Percentiles rank a stretch among this genome's conserved stretches.
Evolutionary conservation across 2,797 vertebrate species (phyloP).

Genomic region (Eulemur rubriventer): DNA sequence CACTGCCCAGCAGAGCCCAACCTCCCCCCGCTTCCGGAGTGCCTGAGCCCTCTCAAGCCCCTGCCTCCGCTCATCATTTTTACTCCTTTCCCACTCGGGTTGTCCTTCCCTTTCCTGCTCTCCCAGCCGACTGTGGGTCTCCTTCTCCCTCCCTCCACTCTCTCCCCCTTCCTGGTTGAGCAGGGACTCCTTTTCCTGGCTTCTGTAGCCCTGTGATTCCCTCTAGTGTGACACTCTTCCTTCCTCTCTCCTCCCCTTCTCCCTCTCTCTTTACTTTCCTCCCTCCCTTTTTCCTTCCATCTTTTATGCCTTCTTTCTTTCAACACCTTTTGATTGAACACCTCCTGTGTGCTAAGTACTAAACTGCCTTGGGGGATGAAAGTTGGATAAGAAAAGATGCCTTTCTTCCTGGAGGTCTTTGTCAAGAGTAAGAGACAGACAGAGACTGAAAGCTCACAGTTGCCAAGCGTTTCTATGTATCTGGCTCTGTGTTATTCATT

Average conservation of each 20-base stretch:
- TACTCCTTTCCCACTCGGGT: too few species aligned
- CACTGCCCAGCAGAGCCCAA: neutral
- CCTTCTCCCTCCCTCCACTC: neutral
- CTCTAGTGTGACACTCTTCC: neutral
- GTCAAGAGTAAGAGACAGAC: neutral
- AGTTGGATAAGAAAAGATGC: neutral
- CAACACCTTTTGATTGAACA: neutral
- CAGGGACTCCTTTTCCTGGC: neutral
- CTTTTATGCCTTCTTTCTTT: neutral
- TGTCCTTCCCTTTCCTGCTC: fast-evolving
- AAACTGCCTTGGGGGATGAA: neutral
- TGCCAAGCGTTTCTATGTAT: neutral
- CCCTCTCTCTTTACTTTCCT: neutral
- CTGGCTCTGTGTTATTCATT: neutral
- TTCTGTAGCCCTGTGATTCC: neutral
- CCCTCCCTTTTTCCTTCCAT: neutral
- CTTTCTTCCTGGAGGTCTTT: neutral
- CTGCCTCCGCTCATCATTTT: neutral
- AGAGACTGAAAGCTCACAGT: neutral
- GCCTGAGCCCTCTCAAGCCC: neutral
- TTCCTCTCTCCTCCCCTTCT: neutral
- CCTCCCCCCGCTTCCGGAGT: neutral
- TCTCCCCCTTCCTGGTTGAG: neutral
- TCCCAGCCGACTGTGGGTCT: too few species aligned
- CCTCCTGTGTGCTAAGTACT: neutral